phyloP scores from a whole-genome alignment of 2,888 invertebrate species.

The Tenodera sinensis region DNA sequence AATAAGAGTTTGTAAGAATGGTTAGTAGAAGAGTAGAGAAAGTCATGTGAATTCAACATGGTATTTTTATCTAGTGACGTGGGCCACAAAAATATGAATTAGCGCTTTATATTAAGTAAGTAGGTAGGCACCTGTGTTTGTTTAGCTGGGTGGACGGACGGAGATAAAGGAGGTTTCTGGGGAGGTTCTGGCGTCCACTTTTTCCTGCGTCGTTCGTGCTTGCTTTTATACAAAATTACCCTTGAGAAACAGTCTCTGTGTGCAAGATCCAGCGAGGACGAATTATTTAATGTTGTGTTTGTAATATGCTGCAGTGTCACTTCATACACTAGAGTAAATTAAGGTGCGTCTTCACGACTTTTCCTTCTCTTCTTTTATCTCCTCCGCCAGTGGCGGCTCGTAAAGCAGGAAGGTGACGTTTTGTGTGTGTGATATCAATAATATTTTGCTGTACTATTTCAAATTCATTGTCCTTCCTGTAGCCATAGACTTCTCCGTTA shows the following conservation, averaged over 20 bases:
- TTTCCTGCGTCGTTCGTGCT: not conserved
- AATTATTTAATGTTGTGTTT: not conserved
- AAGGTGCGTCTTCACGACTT: not conserved
- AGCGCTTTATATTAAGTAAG: not conserved
- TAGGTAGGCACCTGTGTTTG: not conserved
- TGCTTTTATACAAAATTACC: not conserved
- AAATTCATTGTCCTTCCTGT: not conserved
- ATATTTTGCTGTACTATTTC: not conserved
- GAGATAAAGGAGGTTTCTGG: not conserved
- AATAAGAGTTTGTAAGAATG: no score
- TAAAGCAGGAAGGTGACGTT: no score
- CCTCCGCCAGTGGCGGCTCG: no score
- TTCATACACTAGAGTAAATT: not conserved
- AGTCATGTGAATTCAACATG: no score
- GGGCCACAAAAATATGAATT: not conserved
- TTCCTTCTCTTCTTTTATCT: no score
- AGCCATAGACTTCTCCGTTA: no score
- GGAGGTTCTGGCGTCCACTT: not conserved
- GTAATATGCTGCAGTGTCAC: not conserved
- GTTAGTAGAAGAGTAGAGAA: no score
- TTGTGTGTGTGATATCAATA: not conserved
- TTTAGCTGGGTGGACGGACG: not conserved
- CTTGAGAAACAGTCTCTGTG: not conserved
- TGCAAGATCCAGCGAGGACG: not conserved
- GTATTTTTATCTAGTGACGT: not conserved